Percentiles rank a stretch among this genome's conserved stretches.
These are phyloP conservation scores for Acrobasis suavella DNA, from an alignment of 2,888 invertebrate species.

Conservation along the genomic window DNA sequence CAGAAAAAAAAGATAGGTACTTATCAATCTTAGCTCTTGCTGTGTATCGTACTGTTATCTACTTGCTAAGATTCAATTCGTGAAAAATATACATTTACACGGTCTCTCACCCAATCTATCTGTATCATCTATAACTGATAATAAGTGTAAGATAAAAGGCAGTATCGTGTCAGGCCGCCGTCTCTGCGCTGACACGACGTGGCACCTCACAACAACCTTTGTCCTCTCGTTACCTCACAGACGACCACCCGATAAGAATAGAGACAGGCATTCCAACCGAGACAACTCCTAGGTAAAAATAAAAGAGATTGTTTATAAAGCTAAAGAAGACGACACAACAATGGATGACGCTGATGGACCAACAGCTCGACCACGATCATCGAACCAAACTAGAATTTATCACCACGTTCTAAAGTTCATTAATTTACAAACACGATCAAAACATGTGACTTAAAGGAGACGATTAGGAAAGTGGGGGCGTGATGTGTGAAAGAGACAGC, in stretches of 20 bases:
- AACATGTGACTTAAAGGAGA: conserved; percentile 78
- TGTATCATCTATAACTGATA: conserved; percentile 37
- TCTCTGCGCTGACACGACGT: conserved; percentile 65
- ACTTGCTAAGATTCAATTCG: conserved; percentile 15
- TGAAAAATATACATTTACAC: conserved; percentile 30
- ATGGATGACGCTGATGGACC: conserved; percentile 77
- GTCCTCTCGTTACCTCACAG: conserved; percentile 71
- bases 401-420: conserved; percentile 73
- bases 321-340: conserved; percentile 78
- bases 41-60: too few species aligned
- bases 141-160: conserved; percentile 39
- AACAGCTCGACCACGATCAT: conserved; percentile 49
- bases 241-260: conserved; percentile 80
- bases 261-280: conserved; percentile 75
- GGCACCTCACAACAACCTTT: conserved; percentile 78
- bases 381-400: conserved; percentile 74
- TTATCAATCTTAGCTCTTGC: too few species aligned
- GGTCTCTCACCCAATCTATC: conserved; percentile 30
- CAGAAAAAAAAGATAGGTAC: too few species aligned
- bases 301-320: conserved; percentile 81
- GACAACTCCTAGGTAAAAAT: conserved; percentile 79
- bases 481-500: conserved; percentile 72
- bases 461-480: conserved; percentile 80
- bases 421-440: conserved; percentile 69
- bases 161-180: conserved; percentile 59